Evolutionary conservation across 2,888 invertebrate genomes (phyloP), one percentile per base, ranked within the genome.

Genomic region (Chrysolina americana): DNA sequence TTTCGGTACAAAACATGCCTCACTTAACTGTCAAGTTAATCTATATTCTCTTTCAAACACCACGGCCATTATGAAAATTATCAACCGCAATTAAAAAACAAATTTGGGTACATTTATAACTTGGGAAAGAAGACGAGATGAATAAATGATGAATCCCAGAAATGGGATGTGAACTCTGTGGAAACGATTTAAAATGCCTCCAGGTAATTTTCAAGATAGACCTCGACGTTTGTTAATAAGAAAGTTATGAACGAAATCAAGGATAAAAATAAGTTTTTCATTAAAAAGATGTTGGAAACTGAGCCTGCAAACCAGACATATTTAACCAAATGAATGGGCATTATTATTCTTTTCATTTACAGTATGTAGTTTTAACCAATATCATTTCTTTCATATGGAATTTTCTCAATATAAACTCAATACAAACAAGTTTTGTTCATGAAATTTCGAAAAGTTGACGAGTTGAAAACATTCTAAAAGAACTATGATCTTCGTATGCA

Each of bases 61-160:
- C 36, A 9, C 28, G 23, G 36, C 17, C 28, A 59, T 59, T 28
- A 59, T 59, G 17, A 28, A 36, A 59, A 59, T 36, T 59, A 36
- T 59, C 36, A 6, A 36, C 15, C 59, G 59, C 59, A 59, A 59
- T 59, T 59, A 59, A 59, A 59, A 59, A 59, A 59, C 1, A 28
- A 28, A 59, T 28, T 59, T 59, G 59, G 36, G 59, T 59, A 59
- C 36, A 36, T 59, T 59, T 59, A 59, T 36, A 59, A 59, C 59
- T 59, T 13, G n/a, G 23, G 23, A 23, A 59, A 15, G 36, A 28
- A 59, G 28, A 59, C 59, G 59, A 59, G 59, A 59, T 59, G 59
- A 59, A 59, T 59, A 59, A 59, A 59, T 59, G 59, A 59, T 59
- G 59, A 59, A 59, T 59, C 59, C 9, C 59, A 59, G 59, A 36